phyloP scores from a whole-genome alignment of 30 jellyfish, hydroid and myxozoan genomes.

The Turritopsis dohrnii region DNA sequence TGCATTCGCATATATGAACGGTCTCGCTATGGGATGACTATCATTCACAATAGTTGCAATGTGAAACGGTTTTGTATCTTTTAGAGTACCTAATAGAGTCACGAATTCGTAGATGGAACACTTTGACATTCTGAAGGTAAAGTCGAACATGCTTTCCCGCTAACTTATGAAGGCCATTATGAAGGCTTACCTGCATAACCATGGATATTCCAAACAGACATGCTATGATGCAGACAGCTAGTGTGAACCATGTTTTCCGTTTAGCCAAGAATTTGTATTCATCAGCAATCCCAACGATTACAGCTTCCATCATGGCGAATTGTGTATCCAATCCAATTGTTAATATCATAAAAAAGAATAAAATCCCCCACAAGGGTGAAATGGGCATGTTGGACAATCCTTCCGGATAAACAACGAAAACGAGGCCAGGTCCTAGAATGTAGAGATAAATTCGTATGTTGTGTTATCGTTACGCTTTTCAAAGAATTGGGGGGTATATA shows the following conservation, averaged over 20 bases:
- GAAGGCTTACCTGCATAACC: conserved; percentile 91
- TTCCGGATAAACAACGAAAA: conserved; percentile 92
- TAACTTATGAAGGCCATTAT: too few species aligned
- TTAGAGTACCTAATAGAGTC: too few species aligned
- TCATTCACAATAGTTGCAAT: too few species aligned
- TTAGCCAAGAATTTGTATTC: conserved; percentile 62
- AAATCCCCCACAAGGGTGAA: conserved; percentile 85
- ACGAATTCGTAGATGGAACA: too few species aligned
- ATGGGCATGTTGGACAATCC: conserved; percentile 97
- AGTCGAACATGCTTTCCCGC: too few species aligned
- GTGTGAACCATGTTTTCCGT: conserved; percentile 53
- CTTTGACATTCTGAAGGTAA: too few species aligned
- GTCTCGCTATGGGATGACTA: too few species aligned
- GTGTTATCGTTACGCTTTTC: too few species aligned
- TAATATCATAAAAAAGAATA: conserved; percentile 88
- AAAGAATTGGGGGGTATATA: too few species aligned
- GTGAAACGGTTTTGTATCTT: too few species aligned
- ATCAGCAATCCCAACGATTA: conserved; percentile 83
- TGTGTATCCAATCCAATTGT: conserved; percentile 92
- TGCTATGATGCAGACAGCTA: conserved; percentile 54
- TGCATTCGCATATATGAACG: too few species aligned
- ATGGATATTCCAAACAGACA: conserved; percentile 84
- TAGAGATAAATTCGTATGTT: background rate
- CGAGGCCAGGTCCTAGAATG: conserved; percentile 86
- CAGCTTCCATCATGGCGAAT: conserved; percentile 97